A percentile compares a stretch with the other conserved stretches of the same genome.
These are phyloP conservation scores for Acanthosoma haemorrhoidale DNA, from an alignment of 2,888 invertebrate species.

Conservation along the genomic window DNA sequence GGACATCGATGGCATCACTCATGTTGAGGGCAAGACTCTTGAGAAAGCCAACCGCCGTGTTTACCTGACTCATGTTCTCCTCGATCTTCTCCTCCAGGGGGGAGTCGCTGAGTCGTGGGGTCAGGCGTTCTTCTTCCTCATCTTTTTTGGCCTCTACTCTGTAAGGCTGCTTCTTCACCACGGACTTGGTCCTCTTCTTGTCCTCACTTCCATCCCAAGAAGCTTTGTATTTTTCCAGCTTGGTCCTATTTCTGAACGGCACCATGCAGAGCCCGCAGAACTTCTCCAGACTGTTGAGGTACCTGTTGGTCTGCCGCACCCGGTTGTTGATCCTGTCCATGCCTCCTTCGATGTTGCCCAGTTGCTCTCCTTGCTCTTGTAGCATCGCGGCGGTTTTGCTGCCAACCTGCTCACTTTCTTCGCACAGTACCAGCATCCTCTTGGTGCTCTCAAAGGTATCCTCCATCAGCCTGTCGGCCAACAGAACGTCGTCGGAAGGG, in stretches of 20 bases:
- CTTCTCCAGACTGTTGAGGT: constrained; percentile 98
- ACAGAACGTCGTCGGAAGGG: background rate
- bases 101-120: constrained; percentile 86
- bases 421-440: constrained; percentile 33
- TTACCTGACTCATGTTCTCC: constrained; percentile 93
- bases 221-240: background rate
- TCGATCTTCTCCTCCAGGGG: constrained; percentile 98
- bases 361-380: constrained; percentile 99
- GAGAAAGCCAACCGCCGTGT: constrained; percentile 93
- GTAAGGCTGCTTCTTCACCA: background rate
- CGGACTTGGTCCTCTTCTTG: background rate
- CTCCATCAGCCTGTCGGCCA: background rate
- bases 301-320: constrained; percentile 98
- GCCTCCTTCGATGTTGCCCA: constrained; percentile 98
- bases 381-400: constrained; percentile 98
- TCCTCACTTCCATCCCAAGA: background rate
- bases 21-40: constrained; percentile 99
- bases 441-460: constrained; percentile 34
- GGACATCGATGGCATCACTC: constrained; percentile 94
- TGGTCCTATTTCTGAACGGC: constrained; percentile 92
- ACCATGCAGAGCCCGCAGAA: constrained; percentile 97
- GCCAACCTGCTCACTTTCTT: constrained; percentile 96
- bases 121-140: background rate
- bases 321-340: constrained; percentile 99
- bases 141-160: background rate